A percentile compares a stretch with the other conserved stretches of the same genome.
These are phyloP conservation scores for Cancer borealis DNA, from an alignment of 2,888 invertebrate genomes.

Conservation along the genomic window DNA sequence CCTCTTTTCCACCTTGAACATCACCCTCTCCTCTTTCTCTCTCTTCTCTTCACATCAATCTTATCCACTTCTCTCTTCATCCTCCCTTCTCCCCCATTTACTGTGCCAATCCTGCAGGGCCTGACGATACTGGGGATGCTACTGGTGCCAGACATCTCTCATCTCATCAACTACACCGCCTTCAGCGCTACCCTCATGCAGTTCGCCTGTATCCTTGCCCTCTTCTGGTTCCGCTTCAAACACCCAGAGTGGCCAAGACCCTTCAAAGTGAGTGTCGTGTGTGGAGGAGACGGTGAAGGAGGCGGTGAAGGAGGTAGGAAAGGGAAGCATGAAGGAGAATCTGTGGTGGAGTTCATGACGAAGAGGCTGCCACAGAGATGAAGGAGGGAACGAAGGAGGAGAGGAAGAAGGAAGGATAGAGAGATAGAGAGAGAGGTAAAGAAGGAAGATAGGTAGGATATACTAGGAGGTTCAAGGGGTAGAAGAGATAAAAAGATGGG, in stretches of 20 bases:
- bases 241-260: slow-evolving; percentile 88
- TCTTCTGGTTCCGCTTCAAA: slow-evolving; percentile 90
- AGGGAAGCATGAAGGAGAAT: not conserved
- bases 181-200: slow-evolving; percentile 95
- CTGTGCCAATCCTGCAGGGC: slow-evolving; percentile 83
- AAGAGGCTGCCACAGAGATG: not conserved
- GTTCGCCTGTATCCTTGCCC: slow-evolving; percentile 89
- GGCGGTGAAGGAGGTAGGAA: not conserved
- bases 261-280: slow-evolving; percentile 84
- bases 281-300: not conserved
- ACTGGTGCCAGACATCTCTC: slow-evolving; percentile 90
- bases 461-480: not conserved
- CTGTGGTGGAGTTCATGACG: not conserved
- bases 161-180: slow-evolving; percentile 93
- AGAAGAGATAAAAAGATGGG: not conserved
- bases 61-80: not conserved
- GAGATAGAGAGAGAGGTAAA: not conserved
- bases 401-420: not conserved
- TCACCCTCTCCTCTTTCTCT: not conserved
- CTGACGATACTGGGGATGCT: slow-evolving; percentile 89
- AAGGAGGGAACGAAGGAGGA: not conserved
- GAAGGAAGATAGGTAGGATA: not conserved
- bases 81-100: not conserved
- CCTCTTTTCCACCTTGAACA: too few relatives aligned
- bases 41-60: not conserved